Base-by-base conservation (phyloP, 2,888 invertebrate species). In the Chalcosyrphus nemorum region DNA sequence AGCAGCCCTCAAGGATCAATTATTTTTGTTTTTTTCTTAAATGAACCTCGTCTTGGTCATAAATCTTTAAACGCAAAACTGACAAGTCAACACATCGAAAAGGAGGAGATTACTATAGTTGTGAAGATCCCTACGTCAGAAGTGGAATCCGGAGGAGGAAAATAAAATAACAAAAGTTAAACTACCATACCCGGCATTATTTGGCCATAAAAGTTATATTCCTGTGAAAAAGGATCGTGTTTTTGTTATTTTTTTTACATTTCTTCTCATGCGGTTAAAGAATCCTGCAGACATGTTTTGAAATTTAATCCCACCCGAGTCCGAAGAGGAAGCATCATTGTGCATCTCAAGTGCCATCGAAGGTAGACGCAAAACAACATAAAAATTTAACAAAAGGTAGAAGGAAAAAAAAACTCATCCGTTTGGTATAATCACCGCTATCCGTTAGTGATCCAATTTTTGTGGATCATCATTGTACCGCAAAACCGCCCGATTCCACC, bases 261-360 rank as follows among this genome's bases (percentile, higher is more conserved):
- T 29, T 41, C 11, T 27, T 32, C 29, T 27, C 35, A 21, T 70
- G 76, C 27, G 35, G 13, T 35, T 59, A 19, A 52, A 43, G 68
- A 76, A 52, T 43, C 56, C 29, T 13, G 56, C 70, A 77, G 77
- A 77, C 77, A 70, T 70, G 70, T 70, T 77, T 77, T 77, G 77
- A 77, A 77, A 77, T 68, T 70, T 19, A 61, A 77, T 77, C 52
- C 70, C 54, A 56, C 41, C 15, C 19, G 24, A 27, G 32, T 41
- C 15, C 13, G 50, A 27, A 7, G 17, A 52, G 21, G 9, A 54
- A 56, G 32, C 38, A 24, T 47, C 52, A 70, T 66, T 68, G 52
- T 70, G 77, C 77, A 63, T 70, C 68, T 77, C 59, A 77, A 77
- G 70, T 63, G 61, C 77, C 70, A 63, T 59, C 61, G 27, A 61